Percentiles rank a stretch among this genome's conserved stretches.
phyloP scores from a whole-genome alignment of 2,113 vertebrate species.

The Sorex araneus region DNA sequence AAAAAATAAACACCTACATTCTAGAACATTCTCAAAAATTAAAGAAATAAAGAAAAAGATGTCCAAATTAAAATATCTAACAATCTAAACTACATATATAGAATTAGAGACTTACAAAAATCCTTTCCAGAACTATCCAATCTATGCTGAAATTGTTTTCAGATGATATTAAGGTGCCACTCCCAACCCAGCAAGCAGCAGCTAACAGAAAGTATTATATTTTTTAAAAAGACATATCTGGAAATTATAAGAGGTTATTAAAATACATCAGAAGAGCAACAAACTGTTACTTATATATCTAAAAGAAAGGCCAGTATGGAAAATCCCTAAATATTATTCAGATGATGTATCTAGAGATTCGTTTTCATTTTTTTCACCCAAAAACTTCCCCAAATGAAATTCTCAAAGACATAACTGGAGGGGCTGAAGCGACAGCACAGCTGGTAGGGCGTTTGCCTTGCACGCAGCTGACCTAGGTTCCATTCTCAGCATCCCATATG shows the following conservation, averaged over 20 bases:
- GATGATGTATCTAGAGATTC: constrained; percentile 5
- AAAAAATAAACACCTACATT: not conserved
- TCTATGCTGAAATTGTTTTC: not conserved
- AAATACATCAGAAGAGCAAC: constrained; percentile 24
- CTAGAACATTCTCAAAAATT: not conserved
- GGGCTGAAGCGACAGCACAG: too few species aligned
- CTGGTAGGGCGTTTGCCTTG: too few species aligned
- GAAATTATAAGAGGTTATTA: constrained; percentile 17
- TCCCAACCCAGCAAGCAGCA: not conserved
- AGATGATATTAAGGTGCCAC: not conserved
- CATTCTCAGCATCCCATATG: too few species aligned
- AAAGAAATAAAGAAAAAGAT: not conserved
- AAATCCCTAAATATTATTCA: constrained; percentile 1
- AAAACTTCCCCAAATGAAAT: constrained; percentile 31
- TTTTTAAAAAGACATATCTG: not conserved
- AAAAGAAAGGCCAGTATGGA: too few species aligned
- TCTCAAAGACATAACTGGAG: not conserved
- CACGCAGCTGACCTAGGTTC: not conserved
- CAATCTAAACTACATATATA: not conserved
- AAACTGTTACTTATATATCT: too few species aligned
- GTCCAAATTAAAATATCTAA: not conserved
- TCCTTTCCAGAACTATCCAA: constrained; percentile 8
- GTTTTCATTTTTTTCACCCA: not conserved
- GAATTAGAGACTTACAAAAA: constrained; percentile 12
- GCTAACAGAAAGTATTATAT: not conserved